Percentiles rank a stretch among this genome's conserved stretches.
Conservation (phyloP, 2,888 invertebrate species). For the Frankliniella fusca region DNA sequence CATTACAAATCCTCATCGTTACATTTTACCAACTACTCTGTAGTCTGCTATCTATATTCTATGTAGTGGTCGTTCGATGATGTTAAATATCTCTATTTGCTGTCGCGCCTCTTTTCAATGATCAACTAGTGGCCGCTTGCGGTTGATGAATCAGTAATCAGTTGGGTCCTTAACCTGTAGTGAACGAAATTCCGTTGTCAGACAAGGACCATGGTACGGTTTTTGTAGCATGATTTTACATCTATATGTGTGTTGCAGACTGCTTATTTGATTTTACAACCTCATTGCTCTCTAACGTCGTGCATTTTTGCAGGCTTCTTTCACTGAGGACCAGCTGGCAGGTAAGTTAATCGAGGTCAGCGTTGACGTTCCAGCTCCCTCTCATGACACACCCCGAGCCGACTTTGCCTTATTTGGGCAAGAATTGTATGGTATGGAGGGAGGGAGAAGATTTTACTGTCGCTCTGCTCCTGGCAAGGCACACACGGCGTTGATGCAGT, state of each 20-base stretch:
- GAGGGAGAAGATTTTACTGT: conserved; percentile 41
- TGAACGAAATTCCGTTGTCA: conserved; percentile 8
- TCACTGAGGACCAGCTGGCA: conserved; percentile 86
- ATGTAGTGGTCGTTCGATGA: no score
- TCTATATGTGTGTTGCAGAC: background rate
- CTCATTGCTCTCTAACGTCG: conserved; percentile 22
- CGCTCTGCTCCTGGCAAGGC: conserved; percentile 39
- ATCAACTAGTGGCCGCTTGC: conserved; percentile 29
- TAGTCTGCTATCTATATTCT: no score
- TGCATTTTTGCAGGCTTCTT: conserved; percentile 66
- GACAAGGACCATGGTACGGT: conserved; percentile 32
- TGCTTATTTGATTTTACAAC: background rate
- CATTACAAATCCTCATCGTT: no score
- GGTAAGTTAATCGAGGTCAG: conserved; percentile 65
- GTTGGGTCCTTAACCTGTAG: conserved; percentile 23
- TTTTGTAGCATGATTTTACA: conserved; percentile 19
- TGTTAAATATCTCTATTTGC: no score
- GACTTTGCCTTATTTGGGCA: conserved; percentile 45
- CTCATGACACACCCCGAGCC: conserved; percentile 43
- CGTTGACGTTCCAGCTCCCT: conserved; percentile 42
- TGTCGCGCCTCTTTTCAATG: background rate
- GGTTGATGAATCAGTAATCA: conserved; percentile 16
- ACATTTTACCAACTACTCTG: no score
- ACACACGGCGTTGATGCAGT: conserved; percentile 29
- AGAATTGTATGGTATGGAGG: conserved; percentile 38